These are phyloP conservation scores for Zingel zingel DNA, from an alignment of 2,113 vertebrate species.

Conservation along the genomic window DNA sequence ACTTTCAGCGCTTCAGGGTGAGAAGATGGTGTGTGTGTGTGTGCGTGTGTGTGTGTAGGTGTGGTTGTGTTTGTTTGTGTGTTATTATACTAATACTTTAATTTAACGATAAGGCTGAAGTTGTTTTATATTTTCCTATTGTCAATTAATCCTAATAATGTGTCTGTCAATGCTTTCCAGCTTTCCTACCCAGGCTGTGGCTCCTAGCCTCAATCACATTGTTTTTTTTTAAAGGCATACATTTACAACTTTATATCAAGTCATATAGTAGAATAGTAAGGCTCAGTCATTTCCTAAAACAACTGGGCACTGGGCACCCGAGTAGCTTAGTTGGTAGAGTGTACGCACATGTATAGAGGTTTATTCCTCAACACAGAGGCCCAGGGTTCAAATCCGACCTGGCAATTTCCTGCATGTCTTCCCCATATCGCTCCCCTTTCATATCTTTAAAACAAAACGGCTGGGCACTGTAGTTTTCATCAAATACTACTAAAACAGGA, in stretches of 20 bases:
- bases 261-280: no score
- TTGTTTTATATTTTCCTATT: not conserved
- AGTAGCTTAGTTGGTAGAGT: no score
- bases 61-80: conserved; percentile 15
- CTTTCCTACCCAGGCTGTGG: not conserved
- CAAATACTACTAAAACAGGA: no score
- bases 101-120: not conserved
- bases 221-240: not conserved
- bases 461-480: no score
- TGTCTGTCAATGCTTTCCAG: not conserved
- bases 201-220: not conserved
- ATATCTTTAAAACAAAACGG: no score
- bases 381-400: no score
- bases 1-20: conserved; percentile 84
- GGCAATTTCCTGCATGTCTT: no score
- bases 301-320: no score
- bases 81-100: not conserved
- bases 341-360: no score
- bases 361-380: no score
- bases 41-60: not conserved
- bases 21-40: conserved; percentile 13
- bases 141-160: not conserved
- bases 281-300: no score
- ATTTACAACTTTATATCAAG: not conserved
- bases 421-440: no score